A percentile compares a stretch with the other conserved stretches of the same genome.
Conservation (phyloP, 2,888 invertebrate species). For the Lepidochitona cinerea region DNA sequence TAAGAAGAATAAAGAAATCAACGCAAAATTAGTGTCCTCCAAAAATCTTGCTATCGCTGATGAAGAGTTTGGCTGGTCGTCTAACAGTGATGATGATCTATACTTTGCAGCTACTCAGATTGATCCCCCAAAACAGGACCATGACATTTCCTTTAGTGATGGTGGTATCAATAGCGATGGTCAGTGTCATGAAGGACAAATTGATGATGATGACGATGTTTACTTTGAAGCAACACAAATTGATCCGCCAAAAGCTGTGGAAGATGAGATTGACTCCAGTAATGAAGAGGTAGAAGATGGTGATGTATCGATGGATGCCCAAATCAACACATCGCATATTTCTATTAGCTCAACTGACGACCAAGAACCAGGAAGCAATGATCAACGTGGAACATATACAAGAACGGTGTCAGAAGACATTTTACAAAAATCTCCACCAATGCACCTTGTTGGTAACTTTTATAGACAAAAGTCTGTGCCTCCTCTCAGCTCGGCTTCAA, state of each 20-base stretch:
- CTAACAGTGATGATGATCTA: background rate
- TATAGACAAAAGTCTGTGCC: background rate
- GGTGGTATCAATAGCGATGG: background rate
- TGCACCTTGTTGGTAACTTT: background rate
- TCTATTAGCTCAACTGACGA: background rate
- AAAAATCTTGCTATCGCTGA: background rate
- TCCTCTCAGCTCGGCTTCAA: background rate
- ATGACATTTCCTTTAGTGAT: too few relatives aligned
- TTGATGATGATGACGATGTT: background rate
- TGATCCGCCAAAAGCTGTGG: too few relatives aligned
- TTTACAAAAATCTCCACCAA: background rate
- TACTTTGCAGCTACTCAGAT: constrained; percentile 1
- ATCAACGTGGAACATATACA: background rate
- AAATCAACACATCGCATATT: background rate
- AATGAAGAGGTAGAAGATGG: background rate
- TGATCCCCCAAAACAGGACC: background rate
- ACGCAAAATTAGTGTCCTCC: background rate
- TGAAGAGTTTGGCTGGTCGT: too few relatives aligned
- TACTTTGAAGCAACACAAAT: background rate
- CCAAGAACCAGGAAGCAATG: background rate
- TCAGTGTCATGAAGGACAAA: background rate
- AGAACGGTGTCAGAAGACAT: background rate
- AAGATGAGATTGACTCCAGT: too few relatives aligned
- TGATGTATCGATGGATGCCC: background rate
- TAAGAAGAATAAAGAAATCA: background rate